Conservation (phyloP, 2,888 invertebrate genomes). For the Pandemis heparana region DNA sequence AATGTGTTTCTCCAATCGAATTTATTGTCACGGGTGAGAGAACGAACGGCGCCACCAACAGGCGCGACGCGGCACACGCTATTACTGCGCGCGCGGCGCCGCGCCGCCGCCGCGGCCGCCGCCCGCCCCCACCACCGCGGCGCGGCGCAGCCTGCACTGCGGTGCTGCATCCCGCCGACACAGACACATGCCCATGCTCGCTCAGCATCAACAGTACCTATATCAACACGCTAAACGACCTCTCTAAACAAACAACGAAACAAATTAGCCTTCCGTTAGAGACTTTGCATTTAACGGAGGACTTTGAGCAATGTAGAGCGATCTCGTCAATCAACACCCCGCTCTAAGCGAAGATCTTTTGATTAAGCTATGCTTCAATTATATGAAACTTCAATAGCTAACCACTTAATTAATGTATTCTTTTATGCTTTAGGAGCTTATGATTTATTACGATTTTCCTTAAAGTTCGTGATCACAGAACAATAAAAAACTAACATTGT, state of each 20-base stretch:
- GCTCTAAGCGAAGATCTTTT: constrained; percentile 10
- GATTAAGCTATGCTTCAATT: constrained; percentile 8
- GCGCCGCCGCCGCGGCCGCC: constrained; percentile 47
- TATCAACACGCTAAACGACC: constrained; percentile 19
- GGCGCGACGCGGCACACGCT: constrained; percentile 71
- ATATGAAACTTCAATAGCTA: constrained; percentile 3
- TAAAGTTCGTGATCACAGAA: too few relatives aligned
- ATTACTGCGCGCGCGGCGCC: constrained; percentile 69
- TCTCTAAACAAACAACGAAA: constrained; percentile 25
- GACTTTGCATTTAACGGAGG: constrained; percentile 21
- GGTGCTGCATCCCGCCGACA: constrained; percentile 34
- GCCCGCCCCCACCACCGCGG: constrained; percentile 51
- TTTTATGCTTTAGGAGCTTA: not conserved
- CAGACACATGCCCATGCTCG: constrained; percentile 28
- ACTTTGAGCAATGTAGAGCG: constrained; percentile 4
- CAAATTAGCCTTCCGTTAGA: constrained; percentile 28
- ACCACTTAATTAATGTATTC: not conserved
- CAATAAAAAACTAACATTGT: too few relatives aligned
- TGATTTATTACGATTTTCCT: not conserved
- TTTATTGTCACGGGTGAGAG: constrained; percentile 80
- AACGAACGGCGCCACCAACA: constrained; percentile 64
- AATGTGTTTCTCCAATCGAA: constrained; percentile 70
- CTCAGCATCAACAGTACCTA: constrained; percentile 7
- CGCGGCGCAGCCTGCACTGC: constrained; percentile 27
- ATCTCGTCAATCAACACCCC: constrained; percentile 24